phyloP scores from a whole-genome alignment of 2,113 vertebrate species.

The Scolopax mira region DNA sequence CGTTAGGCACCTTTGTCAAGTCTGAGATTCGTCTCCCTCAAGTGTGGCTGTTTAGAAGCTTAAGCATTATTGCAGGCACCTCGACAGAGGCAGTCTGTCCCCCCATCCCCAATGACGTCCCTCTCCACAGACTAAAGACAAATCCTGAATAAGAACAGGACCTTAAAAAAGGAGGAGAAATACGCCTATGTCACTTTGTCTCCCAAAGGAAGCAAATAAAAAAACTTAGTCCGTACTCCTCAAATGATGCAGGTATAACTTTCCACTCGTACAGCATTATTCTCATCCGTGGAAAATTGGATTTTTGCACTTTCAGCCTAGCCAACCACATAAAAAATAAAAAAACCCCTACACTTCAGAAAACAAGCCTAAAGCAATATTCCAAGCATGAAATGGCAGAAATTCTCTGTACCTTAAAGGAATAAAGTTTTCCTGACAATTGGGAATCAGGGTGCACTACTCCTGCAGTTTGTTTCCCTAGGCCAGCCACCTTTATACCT shows the following conservation, averaged over 20 bases:
- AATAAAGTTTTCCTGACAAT: neutral
- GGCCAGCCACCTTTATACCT: neutral
- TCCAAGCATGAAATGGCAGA: conserved; percentile 27
- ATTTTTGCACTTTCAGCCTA: neutral
- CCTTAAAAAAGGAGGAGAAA: neutral
- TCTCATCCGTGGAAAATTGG: neutral
- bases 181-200: neutral
- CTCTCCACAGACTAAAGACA: neutral
- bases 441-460: neutral
- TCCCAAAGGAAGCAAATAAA: neutral
- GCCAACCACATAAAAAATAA: neutral
- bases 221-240: neutral
- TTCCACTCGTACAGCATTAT: neutral
- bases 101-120: neutral
- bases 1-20: neutral
- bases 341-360: neutral
- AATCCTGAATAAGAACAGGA: neutral
- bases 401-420: neutral
- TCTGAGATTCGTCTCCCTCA: neutral
- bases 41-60: neutral
- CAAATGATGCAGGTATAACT: neutral
- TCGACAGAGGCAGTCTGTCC: neutral
- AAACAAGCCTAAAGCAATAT: conserved; percentile 36
- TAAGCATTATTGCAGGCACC: neutral
- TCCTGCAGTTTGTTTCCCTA: neutral